phyloP scores from a whole-genome alignment of 2,888 invertebrate genomes.

The Orthosia cruda region DNA sequence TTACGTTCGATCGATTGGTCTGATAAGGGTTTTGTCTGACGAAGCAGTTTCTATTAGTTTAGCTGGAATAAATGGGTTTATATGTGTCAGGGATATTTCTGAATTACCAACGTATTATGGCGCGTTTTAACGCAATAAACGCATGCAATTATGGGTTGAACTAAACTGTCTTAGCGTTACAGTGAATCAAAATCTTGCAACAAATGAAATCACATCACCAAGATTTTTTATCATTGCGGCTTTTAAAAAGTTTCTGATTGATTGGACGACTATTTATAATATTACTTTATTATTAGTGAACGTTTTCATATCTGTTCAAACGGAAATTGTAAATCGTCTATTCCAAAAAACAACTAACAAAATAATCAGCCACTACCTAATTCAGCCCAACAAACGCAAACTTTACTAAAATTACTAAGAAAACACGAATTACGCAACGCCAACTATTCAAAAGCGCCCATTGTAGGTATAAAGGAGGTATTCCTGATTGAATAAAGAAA shows the following conservation, averaged over 20 bases:
- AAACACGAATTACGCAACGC: slow-evolving; percentile 65
- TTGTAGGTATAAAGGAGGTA: slow-evolving; percentile 64
- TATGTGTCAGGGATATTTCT: not conserved
- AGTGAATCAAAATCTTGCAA: too few species aligned
- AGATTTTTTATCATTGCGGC: too few species aligned
- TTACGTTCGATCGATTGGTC: slow-evolving; percentile 20
- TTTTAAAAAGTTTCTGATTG: too few species aligned
- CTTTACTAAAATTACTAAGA: slow-evolving; percentile 52
- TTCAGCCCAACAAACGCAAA: slow-evolving; percentile 33
- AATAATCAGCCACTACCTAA: slow-evolving; percentile 27
- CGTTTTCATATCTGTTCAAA: not conserved
- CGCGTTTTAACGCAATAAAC: too few species aligned
- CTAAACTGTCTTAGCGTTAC: too few species aligned
- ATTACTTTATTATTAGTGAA: not conserved
- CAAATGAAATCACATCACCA: too few species aligned
- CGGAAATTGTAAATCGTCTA: not conserved
- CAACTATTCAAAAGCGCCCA: slow-evolving; percentile 60
- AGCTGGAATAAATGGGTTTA: not conserved
- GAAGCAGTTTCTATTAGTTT: not conserved
- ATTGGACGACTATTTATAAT: too few species aligned
- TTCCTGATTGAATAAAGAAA: slow-evolving; percentile 73
- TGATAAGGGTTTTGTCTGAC: slow-evolving; percentile 18
- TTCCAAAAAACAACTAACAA: slow-evolving; percentile 7
- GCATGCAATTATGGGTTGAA: too few species aligned
- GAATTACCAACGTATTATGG: not conserved